Evolutionary conservation across 2,797 vertebrate genomes (phyloP).

Genomic region (Xerus rutilus): DNA sequence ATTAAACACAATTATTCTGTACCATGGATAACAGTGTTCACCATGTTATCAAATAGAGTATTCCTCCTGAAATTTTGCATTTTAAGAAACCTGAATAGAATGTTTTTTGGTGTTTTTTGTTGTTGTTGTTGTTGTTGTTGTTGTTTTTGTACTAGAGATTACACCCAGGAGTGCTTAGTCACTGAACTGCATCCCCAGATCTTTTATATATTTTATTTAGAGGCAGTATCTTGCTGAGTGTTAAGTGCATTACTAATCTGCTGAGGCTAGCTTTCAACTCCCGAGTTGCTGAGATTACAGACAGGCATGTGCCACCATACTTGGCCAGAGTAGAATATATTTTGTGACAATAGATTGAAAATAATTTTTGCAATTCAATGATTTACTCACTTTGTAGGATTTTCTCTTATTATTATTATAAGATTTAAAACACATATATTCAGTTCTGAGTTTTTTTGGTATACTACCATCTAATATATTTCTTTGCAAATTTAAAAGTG

Average conservation of each 20-base stretch:
- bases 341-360: conserved; percentile 12
- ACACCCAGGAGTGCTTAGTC: too few species aligned
- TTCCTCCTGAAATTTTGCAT: not conserved
- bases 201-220: too few species aligned
- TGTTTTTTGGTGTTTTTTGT: not conserved
- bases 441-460: not conserved
- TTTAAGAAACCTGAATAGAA: not conserved
- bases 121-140: too few species aligned
- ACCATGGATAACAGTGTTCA: not conserved
- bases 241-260: too few species aligned
- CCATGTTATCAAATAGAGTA: not conserved
- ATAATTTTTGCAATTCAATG: conserved; percentile 6
- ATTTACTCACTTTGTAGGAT: not conserved
- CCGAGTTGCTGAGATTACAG: too few species aligned
- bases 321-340: not conserved
- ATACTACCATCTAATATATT: not conserved
- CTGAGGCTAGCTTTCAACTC: too few species aligned
- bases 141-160: too few species aligned
- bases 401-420: not conserved
- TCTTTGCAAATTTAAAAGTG: not conserved
- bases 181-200: too few species aligned
- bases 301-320: too few species aligned
- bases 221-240: too few species aligned
- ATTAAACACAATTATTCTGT: not conserved
- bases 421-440: not conserved